These are phyloP conservation scores for Belonocnema kinseyi DNA, from an alignment of 1,140 invertebrate species.

Conservation along the genomic window DNA sequence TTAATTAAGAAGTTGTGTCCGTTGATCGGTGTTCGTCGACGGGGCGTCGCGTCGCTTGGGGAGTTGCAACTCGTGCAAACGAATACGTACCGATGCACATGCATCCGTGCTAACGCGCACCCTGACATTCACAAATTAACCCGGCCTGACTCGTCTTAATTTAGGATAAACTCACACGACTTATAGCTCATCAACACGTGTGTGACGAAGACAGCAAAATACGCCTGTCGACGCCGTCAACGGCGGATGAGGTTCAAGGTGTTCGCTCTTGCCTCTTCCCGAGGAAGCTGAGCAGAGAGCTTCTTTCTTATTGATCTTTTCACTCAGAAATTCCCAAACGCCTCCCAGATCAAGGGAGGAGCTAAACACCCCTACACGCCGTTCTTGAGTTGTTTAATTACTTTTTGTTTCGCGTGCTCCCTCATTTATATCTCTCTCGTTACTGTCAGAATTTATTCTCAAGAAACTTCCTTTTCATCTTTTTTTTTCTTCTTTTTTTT, in stretches of 20 bases:
- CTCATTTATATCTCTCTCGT: slow-evolving; percentile 24
- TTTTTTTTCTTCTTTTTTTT: not conserved
- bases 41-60: slow-evolving; percentile 20
- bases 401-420: slow-evolving; percentile 26
- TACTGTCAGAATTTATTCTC: slow-evolving; percentile 20
- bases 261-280: slow-evolving; percentile 24
- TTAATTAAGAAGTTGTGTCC: slow-evolving; percentile 65
- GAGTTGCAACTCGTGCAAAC: slow-evolving; percentile 16
- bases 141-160: slow-evolving; percentile 66
- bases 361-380: slow-evolving; percentile 27
- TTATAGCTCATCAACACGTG: slow-evolving; percentile 49
- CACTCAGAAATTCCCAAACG: slow-evolving; percentile 28
- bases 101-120: slow-evolving; percentile 47
- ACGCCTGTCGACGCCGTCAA: slow-evolving; percentile 50
- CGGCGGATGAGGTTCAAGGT: slow-evolving; percentile 45
- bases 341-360: slow-evolving; percentile 27
- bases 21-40: slow-evolving; percentile 26
- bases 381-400: slow-evolving; percentile 29
- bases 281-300: slow-evolving; percentile 21
- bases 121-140: slow-evolving; percentile 61
- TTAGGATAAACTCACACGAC: slow-evolving; percentile 53
- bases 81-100: slow-evolving; percentile 37
- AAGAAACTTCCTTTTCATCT: not conserved
- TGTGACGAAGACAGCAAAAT: slow-evolving; percentile 40
- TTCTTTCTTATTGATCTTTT: slow-evolving; percentile 26